These are phyloP conservation scores for Axea sp. DNA, from an alignment of 2,888 invertebrate species.

Conservation along the genomic window DNA sequence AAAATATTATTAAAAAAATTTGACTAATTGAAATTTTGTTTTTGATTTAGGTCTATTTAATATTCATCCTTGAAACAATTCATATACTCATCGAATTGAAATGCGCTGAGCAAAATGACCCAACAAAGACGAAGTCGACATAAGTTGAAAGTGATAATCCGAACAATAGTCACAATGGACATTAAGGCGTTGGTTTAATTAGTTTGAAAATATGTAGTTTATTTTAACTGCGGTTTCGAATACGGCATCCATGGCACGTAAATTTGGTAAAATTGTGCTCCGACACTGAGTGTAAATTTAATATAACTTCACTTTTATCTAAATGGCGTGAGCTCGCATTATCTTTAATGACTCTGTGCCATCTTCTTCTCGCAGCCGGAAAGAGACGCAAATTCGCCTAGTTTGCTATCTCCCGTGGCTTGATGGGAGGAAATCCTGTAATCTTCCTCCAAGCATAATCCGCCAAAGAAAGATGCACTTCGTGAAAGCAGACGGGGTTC, in stretches of 20 bases:
- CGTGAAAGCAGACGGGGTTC: slow-evolving; percentile 51
- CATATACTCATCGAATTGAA: too few relatives aligned
- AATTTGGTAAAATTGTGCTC: slow-evolving; percentile 49
- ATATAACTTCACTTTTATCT: slow-evolving; percentile 74
- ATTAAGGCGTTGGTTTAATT: slow-evolving; percentile 38
- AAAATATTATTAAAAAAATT: too few relatives aligned
- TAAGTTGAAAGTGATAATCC: slow-evolving; percentile 29
- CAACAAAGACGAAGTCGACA: too few relatives aligned
- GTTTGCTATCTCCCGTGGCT: slow-evolving; percentile 61
- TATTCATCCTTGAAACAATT: too few relatives aligned
- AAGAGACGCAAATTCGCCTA: slow-evolving; percentile 63
- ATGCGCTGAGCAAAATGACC: too few relatives aligned
- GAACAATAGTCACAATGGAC: slow-evolving; percentile 15
- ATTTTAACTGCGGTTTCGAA: slow-evolving; percentile 44
- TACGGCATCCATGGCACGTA: slow-evolving; percentile 32
- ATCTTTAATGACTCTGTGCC: slow-evolving; percentile 67
- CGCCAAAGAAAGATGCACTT: slow-evolving; percentile 68
- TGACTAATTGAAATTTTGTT: too few relatives aligned
- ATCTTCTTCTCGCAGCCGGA: slow-evolving; percentile 60
- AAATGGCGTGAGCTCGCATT: slow-evolving; percentile 69
- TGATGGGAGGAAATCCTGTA: slow-evolving; percentile 60
- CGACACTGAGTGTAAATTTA: slow-evolving; percentile 71
- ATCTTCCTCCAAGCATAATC: slow-evolving; percentile 70
- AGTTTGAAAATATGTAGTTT: slow-evolving; percentile 47
- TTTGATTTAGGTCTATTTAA: too few relatives aligned